Base-by-base conservation (phyloP, 2,113 vertebrate genomes). In the Cottus gobio region DNA sequence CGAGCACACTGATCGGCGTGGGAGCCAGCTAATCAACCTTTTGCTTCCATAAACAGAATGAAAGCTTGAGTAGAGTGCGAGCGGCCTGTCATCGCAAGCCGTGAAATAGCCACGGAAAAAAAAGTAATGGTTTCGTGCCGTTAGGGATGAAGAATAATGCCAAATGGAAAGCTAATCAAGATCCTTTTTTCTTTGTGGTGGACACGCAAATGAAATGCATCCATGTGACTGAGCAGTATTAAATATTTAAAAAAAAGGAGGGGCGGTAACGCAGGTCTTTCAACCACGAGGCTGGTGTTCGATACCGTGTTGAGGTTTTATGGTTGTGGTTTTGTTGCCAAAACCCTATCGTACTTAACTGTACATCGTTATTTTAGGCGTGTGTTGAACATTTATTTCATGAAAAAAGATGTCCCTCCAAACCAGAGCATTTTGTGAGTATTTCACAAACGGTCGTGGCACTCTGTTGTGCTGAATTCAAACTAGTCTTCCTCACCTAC, bases 11-110 rank as follows among this genome's bases (percentile, higher is more conserved):
- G 13, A 64, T 80, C 48, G 42, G 34, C 74, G 66, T 60, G 28
- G n/a, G 70, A 74, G 34, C 20, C 54, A 69, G 31, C 70, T 58
- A 75, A 64, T 75, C 52, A 83, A 56, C 22, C 54, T 72, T 72
- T 76, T 71, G 44, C 52, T 20, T 73, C 20, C 24, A 63, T 37
- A 28, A 65, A 52, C 24, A 42, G 50, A 58, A 37, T 44, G 0
- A n/a, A 82, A 80, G 36, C 61, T 65, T 8, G 26, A 34, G 26
- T n/a, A n/a, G 42, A 57, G n/a, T 57, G 60, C 22, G 30, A 31
- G 54, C 22, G 57, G 64, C 66, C 61, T 6, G 26, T 57, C 37
- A n/a, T 63, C 26, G 24, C 54, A 13, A 28, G 26, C 54, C 12
- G 12, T 28, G 54, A 57, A 57, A 57, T 57, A 57, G 54, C 52